These are phyloP conservation scores for Diplosoma virens DNA, from an alignment of 23 tunicate species.

Conservation along the genomic window DNA sequence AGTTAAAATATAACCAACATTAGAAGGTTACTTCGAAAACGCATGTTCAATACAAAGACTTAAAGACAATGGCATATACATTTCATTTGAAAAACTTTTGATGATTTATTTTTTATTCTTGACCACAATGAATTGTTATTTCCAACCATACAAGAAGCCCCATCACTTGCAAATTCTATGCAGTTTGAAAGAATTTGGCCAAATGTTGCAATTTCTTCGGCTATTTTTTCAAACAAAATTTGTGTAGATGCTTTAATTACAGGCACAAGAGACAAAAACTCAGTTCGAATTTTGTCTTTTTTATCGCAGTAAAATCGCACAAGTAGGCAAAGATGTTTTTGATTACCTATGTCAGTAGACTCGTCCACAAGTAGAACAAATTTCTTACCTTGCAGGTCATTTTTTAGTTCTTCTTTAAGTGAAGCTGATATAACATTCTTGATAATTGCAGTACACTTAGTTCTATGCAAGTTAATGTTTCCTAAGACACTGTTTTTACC, in stretches of 20 bases:
- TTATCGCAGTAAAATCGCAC: conserved; percentile 5
- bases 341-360: not conserved
- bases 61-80: conserved; percentile 17
- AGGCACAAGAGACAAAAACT: conserved; percentile 12
- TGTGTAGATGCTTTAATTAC: conserved; percentile 10
- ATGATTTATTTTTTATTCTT: conserved; percentile 18
- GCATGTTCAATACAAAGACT: conserved; percentile 12
- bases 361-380: not conserved
- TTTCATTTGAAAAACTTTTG: conserved; percentile 2
- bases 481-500: conserved; percentile 2
- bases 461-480: conserved; percentile 16
- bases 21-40: not conserved
- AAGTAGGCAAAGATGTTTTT: conserved; percentile 7
- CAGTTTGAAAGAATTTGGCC: not conserved
- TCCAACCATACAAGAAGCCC: conserved; percentile 31
- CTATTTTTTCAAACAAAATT: not conserved
- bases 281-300: not conserved
- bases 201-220: not conserved
- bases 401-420: conserved; percentile 4
- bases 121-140: conserved; percentile 27
- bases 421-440: conserved; percentile 11
- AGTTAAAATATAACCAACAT: conserved; percentile 3
- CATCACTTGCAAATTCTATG: conserved; percentile 28
- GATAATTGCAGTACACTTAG: conserved; percentile 15
- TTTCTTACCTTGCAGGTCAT: conserved; percentile 11